Evolutionary conservation across 1,140 invertebrate genomes (phyloP).

Genomic region (Idris sp.): DNA sequence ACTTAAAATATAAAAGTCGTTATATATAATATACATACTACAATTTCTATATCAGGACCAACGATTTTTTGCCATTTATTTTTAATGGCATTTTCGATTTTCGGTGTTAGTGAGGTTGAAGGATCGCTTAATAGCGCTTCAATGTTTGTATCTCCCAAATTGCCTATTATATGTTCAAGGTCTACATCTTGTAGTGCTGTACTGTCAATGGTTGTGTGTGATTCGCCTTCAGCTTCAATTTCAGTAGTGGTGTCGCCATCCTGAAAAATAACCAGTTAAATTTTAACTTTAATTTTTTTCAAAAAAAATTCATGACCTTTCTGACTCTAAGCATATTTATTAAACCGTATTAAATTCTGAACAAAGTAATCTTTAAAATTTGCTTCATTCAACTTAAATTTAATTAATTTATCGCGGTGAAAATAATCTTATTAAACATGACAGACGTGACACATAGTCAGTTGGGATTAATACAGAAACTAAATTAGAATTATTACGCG

Average conservation of each 20-base stretch:
- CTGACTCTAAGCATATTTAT: no score
- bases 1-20: no score
- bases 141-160: slow-evolving; percentile 79
- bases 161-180: slow-evolving; percentile 79
- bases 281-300: neutral
- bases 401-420: slow-evolving; percentile 2
- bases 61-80: slow-evolving; percentile 91
- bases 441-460: slow-evolving; percentile 1
- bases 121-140: slow-evolving; percentile 79
- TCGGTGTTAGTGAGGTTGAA: slow-evolving; percentile 81
- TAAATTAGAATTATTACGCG: slow-evolving; percentile 17
- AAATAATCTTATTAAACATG: slow-evolving; percentile 17
- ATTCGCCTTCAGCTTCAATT: slow-evolving; percentile 84
- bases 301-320: no score
- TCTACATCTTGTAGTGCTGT: slow-evolving; percentile 80
- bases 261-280: slow-evolving; percentile 56
- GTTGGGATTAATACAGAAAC: slow-evolving; percentile 18
- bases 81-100: slow-evolving; percentile 87
- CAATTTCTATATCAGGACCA: slow-evolving; percentile 90
- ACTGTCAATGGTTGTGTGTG: slow-evolving; percentile 81
- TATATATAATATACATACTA: slow-evolving; percentile 82
- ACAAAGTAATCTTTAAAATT: no score
- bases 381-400: slow-evolving; percentile 10
- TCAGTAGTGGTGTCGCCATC: slow-evolving; percentile 81
- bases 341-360: no score